Percentiles rank a stretch among this genome's conserved stretches.
These are phyloP conservation scores for Norana najaformis DNA, from an alignment of 2,888 invertebrate genomes.

Conservation along the genomic window DNA sequence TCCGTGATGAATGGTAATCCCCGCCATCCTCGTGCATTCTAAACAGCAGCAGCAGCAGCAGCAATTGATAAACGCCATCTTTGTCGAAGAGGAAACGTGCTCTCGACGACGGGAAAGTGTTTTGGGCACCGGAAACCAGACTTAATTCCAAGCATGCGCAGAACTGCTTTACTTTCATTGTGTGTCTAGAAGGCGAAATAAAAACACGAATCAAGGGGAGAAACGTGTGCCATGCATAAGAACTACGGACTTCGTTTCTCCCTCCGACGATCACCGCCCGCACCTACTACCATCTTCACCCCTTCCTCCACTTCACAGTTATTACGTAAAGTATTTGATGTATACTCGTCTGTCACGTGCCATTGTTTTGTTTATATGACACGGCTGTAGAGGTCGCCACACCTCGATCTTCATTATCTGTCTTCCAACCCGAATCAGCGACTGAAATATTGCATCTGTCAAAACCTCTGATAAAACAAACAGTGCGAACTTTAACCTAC, in stretches of 20 bases:
- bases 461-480: too few relatives aligned
- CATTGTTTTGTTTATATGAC: background rate
- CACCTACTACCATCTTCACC: background rate
- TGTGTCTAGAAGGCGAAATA: background rate
- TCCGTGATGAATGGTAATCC: conserved; percentile 13
- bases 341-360: background rate
- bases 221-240: background rate
- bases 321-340: too few relatives aligned
- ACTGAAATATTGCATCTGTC: too few relatives aligned
- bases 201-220: background rate
- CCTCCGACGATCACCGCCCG: background rate
- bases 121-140: background rate
- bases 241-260: background rate
- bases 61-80: background rate
- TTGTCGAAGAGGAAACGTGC: background rate
- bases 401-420: too few relatives aligned
- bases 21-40: background rate
- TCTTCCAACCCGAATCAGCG: too few relatives aligned
- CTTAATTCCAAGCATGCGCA: conserved; percentile 6
- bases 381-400: too few relatives aligned
- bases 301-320: background rate
- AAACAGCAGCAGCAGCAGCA: background rate
- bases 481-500: too few relatives aligned
- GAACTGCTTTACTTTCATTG: conserved; percentile 2
- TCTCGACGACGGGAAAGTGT: conserved; percentile 13